A percentile compares a stretch with the other conserved stretches of the same genome.
phyloP scores from a whole-genome alignment of 2,888 invertebrate species.

The Protonemura montana region DNA sequence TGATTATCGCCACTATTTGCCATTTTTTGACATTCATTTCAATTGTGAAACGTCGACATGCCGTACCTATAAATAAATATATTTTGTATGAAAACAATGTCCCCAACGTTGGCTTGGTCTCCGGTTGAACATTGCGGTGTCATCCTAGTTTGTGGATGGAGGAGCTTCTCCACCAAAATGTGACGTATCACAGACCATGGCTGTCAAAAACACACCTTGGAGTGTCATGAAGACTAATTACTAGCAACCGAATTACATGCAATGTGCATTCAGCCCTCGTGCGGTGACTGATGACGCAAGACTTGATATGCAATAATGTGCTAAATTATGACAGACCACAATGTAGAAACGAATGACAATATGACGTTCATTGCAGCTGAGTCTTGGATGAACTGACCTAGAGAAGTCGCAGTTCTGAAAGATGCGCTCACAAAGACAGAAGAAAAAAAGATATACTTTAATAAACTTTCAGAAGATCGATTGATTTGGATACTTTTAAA shows the following conservation, averaged over 20 bases:
- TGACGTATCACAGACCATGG: not conserved
- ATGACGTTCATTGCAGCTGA: too few species aligned
- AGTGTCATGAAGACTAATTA: conserved; percentile 34
- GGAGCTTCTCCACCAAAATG: not conserved
- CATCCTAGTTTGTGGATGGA: not conserved
- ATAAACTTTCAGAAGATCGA: too few species aligned
- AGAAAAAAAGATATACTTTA: too few species aligned
- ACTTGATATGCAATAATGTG: not conserved
- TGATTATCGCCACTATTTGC: not conserved
- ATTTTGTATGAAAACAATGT: not conserved
- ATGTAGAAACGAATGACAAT: too few species aligned
- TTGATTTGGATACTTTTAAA: too few species aligned
- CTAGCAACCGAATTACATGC: conserved; percentile 24
- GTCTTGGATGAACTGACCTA: too few species aligned
- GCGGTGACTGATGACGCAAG: conserved; percentile 23
- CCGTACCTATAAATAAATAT: too few species aligned
- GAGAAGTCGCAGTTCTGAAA: too few species aligned
- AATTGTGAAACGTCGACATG: not conserved
- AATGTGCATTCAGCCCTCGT: conserved; percentile 21
- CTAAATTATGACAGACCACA: conserved; percentile 9
- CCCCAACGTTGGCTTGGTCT: not conserved
- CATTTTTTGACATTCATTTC: not conserved
- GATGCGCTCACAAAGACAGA: too few species aligned
- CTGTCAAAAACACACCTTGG: conserved; percentile 40
- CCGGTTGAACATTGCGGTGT: not conserved